Conservation (phyloP, 2,113 vertebrate genomes). For the Brachyhypopomus gauderio region DNA sequence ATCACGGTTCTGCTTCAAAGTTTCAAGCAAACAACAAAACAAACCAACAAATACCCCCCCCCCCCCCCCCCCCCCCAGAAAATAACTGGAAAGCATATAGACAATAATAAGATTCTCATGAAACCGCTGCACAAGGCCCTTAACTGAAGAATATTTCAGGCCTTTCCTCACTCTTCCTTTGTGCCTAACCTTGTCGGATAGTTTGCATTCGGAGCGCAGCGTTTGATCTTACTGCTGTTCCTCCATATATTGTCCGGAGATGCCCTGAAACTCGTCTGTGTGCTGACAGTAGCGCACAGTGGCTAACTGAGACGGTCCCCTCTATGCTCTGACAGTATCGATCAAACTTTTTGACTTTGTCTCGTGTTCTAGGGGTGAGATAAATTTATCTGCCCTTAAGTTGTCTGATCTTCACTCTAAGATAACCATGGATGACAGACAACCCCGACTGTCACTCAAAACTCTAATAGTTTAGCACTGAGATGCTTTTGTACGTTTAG, state of each 20-base stretch:
- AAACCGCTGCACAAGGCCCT: not conserved
- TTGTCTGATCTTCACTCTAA: conserved; percentile 32
- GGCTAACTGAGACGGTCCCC: conserved; percentile 20
- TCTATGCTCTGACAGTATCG: conserved; percentile 32
- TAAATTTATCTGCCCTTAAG: conserved; percentile 27
- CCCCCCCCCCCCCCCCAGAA: not conserved
- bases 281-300: conserved; percentile 8
- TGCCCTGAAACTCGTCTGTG: conserved; percentile 10
- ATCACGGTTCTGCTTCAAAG: not conserved
- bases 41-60: not conserved
- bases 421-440: conserved; percentile 28
- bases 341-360: conserved; percentile 50
- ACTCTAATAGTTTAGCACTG: conserved; percentile 31
- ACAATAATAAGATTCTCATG: not conserved
- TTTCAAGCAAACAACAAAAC: not conserved
- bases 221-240: not conserved
- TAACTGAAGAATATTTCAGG: not conserved
- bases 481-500: conserved; percentile 4
- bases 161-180: not conserved
- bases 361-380: conserved; percentile 30
- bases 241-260: conserved; percentile 55
- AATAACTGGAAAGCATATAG: not conserved
- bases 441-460: conserved; percentile 37
- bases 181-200: not conserved
- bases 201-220: conserved; percentile 22